Conservation (phyloP, 1,140 invertebrate genomes). For the Oreohelix idahoensis region DNA sequence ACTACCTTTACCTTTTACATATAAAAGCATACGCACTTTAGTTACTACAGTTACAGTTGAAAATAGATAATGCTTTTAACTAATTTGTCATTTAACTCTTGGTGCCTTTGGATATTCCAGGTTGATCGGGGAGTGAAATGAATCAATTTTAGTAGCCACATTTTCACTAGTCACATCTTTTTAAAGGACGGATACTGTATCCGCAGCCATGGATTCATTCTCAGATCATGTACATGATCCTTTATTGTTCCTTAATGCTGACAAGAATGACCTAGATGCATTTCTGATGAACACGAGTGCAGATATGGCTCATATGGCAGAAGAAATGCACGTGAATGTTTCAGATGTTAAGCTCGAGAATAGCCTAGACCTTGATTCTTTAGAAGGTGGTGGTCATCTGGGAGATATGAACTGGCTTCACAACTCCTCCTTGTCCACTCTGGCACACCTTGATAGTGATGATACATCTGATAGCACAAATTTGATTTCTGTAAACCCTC, state of each 20-base stretch:
- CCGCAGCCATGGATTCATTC: constrained; percentile 23
- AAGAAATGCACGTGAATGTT: constrained; percentile 29
- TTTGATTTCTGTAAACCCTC: constrained; percentile 69
- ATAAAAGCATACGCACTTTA: too few relatives aligned
- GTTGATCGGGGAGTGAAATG: neutral
- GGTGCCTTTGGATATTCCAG: neutral
- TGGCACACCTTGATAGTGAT: constrained; percentile 34
- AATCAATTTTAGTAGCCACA: neutral
- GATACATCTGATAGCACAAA: constrained; percentile 38
- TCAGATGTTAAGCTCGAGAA: constrained; percentile 35
- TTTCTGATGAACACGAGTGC: constrained; percentile 31
- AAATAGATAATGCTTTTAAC: neutral
- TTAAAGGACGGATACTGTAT: neutral
- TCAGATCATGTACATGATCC: constrained; percentile 24
- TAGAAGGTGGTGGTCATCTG: constrained; percentile 32
- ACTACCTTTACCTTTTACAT: too few relatives aligned
- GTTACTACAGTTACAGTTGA: too few relatives aligned
- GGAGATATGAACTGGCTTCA: constrained; percentile 40
- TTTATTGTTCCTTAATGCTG: constrained; percentile 30
- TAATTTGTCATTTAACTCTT: neutral
- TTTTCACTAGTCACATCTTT: neutral
- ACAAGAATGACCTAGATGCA: constrained; percentile 36
- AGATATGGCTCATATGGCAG: constrained; percentile 24
- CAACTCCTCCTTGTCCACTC: constrained; percentile 29
- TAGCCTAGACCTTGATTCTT: constrained; percentile 28